Base-by-base conservation (phyloP, 2,113 vertebrate species). In the Apteryx owenii region DNA sequence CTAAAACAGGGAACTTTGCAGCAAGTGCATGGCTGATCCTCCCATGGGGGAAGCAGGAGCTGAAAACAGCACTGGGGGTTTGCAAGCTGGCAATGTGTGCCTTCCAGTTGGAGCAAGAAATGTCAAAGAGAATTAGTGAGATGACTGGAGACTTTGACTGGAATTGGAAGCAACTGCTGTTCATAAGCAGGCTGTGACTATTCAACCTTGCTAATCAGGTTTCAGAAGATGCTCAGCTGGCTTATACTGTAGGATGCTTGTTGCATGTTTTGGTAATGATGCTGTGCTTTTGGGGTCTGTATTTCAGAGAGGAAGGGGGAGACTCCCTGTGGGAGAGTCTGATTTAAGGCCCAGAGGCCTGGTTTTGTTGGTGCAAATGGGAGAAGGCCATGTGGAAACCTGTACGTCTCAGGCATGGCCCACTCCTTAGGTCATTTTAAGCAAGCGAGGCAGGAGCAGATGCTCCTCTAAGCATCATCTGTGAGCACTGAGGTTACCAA, bases 121-220 rank as follows among this genome's bases (percentile, higher is more conserved):
- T 9, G 91, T 78, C 93, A 65, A 36, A 76, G 76, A 81, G 81
- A 68, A 75, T 91, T 73, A 93, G 87, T 4, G 70, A 85, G 66
- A 64, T 71, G 91, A 2, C 81, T 85, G 81, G 46, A 78, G 89
- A 15, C 64, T 76, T 7, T 46, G 46, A 7, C 77, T 7, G 73
- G 62, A 10, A 3, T 8, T 91, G 84, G 81, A 91, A 92, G 84
- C 83, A 33, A 78, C 69, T 56, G 86, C 81, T 92, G 81, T 3
- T 95, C n/a, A 5, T 12, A 2, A 61, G 85, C 83, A 72, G 88
- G 88, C 92, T 89, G 84, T 50, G 95, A 50, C 91, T 69, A 1
- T 85, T 87, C 89, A 91, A 85, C 87, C 81, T 81, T 44, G 50
- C 79, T 91, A 81, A 88, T 94, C 75, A 40, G 54, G 62, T 93